Evolutionary conservation across 1,140 invertebrate genomes (phyloP), one percentile per base, ranked within the genome.

Genomic region (Musca domestica): DNA sequence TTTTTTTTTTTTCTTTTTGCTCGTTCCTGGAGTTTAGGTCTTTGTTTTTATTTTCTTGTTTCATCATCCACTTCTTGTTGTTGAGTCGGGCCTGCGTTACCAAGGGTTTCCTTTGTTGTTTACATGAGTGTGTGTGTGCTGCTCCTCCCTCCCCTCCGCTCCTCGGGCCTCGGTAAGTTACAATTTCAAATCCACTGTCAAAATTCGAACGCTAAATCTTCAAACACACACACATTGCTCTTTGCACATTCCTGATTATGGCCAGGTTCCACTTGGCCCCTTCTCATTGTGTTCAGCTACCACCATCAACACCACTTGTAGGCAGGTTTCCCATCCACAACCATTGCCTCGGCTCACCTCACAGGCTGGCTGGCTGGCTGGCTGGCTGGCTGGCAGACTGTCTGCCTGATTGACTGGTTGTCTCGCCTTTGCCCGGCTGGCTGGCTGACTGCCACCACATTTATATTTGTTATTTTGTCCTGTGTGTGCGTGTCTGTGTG

Each of bases 21-120:
- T 54, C 47, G 34, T 56, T 68, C 34, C 49, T 25, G 58, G 56
- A 68, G 67, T 66, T 52, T 67, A 65, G 67, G 12, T 51, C 27
- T 67, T 67, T 58, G 27, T 67, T 67, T 41, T 46, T 41, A 14
- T 47, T 67, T 54, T 67, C n/a, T 27, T 58, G 25, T 47, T 27
- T 52, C 2, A 3, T 22, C 15, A 17, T 64, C 30, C 30, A 22
- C 70, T 68, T 48, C 27, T 67, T 68, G 67, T 51, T 67, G 65
- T 67, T 73, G 64, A 65, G 56, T 61, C 41, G 56, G 27, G 67
- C 48, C 66, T 71, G 75, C 77, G 77, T 78, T 79, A 75, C 77
- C 71, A 79, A 76, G 75, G 75, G 77, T 78, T 79, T 79, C 72
- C 77, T 79, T 79, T 79, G 77, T 79, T 78, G 27, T 22, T 52